A percentile compares a stretch with the other conserved stretches of the same genome.
These are phyloP conservation scores for Carabus problematicus DNA, from an alignment of 2,888 invertebrate species.

Conservation along the genomic window DNA sequence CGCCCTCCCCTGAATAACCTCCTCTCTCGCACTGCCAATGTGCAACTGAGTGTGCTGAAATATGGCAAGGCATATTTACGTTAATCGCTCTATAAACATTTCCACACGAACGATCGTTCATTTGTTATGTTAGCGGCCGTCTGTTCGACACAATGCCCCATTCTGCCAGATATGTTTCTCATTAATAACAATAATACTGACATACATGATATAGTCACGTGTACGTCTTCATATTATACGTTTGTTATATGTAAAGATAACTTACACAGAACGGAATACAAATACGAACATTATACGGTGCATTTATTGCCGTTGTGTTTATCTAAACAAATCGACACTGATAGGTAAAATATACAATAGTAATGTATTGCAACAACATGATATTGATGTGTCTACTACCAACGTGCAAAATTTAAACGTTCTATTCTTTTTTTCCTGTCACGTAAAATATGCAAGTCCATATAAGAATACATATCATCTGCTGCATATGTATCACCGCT, in stretches of 20 bases:
- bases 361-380: too few species aligned
- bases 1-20: too few species aligned
- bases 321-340: too few species aligned
- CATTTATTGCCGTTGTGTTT: too few species aligned
- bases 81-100: slow-evolving; percentile 20
- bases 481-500: too few species aligned
- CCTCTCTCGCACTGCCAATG: neutral
- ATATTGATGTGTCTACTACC: too few species aligned
- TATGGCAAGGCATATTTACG: slow-evolving; percentile 14
- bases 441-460: too few species aligned
- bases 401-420: too few species aligned
- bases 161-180: slow-evolving; percentile 13
- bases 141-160: neutral
- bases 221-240: neutral
- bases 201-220: neutral
- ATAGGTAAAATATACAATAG: neutral
- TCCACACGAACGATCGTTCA: slow-evolving; percentile 15
- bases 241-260: neutral
- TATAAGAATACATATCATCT: too few species aligned
- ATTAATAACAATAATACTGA: slow-evolving; percentile 11
- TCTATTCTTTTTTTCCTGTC: too few species aligned
- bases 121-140: slow-evolving; percentile 10
- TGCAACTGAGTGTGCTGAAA: slow-evolving; percentile 7
- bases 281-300: too few species aligned
- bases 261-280: too few species aligned